phyloP scores from a whole-genome alignment of 37 sponge, comb jelly and placozoan species.

The Amphimedon queenslandica region DNA sequence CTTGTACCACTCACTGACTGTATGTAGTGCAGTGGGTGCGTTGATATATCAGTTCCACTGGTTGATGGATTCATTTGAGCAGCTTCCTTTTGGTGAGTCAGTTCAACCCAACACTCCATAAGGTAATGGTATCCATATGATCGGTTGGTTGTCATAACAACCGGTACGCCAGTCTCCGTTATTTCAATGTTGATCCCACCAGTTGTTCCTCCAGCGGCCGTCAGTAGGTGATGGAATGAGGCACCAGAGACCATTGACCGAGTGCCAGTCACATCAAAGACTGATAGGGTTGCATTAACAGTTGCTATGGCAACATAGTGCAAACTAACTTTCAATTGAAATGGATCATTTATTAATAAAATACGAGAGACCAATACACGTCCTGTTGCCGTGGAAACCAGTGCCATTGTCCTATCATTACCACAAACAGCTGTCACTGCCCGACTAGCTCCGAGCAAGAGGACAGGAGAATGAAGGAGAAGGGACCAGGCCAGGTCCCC shows the following conservation, averaged over 20 bases:
- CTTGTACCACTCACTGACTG: background rate
- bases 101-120: conserved; percentile 54
- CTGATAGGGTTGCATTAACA: conserved; percentile 10
- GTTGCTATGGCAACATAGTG: conserved; percentile 27
- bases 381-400: conserved; percentile 53
- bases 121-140: conserved; percentile 26
- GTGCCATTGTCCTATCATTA: conserved; percentile 22
- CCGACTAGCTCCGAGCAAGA: conserved; percentile 37
- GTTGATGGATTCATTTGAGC: background rate
- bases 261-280: conserved; percentile 41
- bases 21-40: background rate
- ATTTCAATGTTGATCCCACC: conserved; percentile 5
- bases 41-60: background rate
- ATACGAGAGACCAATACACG: conserved; percentile 32
- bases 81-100: conserved; percentile 13
- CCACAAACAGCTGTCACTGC: conserved; percentile 31
- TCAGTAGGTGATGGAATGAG: conserved; percentile 25
- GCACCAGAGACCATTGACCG: conserved; percentile 3
- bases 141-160: conserved; percentile 6
- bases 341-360: conserved; percentile 12
- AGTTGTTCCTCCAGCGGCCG: background rate
- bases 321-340: conserved; percentile 1
- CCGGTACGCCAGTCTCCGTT: conserved; percentile 37
- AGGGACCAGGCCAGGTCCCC: conserved; percentile 35
- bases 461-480: conserved; percentile 9